A percentile compares a stretch with the other conserved stretches of the same genome.
Conservation (phyloP, 2,888 invertebrate species). For the Teleogryllus oceanicus region DNA sequence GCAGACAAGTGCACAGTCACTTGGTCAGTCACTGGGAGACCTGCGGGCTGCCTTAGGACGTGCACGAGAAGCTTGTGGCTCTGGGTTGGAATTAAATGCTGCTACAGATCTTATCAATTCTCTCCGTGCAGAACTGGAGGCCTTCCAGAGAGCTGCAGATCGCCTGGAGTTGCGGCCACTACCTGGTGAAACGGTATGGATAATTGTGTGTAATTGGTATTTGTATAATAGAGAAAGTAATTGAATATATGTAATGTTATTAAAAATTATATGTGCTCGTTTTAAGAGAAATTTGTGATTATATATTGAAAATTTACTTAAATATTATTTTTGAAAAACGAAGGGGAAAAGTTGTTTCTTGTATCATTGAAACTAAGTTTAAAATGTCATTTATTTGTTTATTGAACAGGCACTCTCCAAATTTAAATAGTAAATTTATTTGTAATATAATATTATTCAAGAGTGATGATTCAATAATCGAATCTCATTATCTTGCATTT, state of each 20-base stretch:
- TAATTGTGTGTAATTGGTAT: background rate
- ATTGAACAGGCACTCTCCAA: background rate
- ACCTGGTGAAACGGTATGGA: conserved; percentile 73
- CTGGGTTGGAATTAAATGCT: conserved; percentile 72
- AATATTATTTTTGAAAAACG: no score
- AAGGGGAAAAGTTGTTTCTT: no score
- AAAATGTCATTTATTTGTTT: background rate
- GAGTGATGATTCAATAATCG: no score
- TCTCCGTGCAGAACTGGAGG: conserved; percentile 76
- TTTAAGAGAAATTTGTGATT: no score
- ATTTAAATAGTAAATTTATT: background rate
- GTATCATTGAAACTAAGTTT: no score
- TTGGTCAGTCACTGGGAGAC: conserved; percentile 63
- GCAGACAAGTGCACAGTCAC: conserved; percentile 64
- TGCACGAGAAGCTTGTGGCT: conserved; percentile 72
- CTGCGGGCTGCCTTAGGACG: conserved; percentile 56
- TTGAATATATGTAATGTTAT: background rate
- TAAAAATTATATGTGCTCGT: background rate
- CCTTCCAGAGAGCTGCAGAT: conserved; percentile 71
- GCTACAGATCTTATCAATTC: conserved; percentile 78
- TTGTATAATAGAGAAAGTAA: background rate
- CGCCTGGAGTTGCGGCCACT: conserved; percentile 71
- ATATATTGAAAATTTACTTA: no score
- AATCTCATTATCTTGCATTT: background rate
- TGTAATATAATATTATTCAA: background rate